phyloP scores from a whole-genome alignment of 2,888 invertebrate species.

The Salpingus planirostris region DNA sequence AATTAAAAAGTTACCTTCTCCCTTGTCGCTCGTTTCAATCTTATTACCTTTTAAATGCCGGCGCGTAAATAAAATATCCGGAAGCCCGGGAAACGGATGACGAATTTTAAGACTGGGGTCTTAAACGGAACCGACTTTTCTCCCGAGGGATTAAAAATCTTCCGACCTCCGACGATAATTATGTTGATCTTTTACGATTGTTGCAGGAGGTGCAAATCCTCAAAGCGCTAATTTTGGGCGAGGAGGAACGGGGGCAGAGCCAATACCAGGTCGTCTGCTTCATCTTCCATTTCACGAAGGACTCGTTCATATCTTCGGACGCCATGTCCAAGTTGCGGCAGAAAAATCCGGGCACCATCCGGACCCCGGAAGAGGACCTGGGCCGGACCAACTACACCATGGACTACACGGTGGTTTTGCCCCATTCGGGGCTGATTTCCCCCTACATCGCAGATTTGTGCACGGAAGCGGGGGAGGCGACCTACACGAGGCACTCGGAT shows the following conservation, averaged over 20 bases:
- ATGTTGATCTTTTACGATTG: too few relatives aligned
- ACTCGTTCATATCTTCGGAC: constrained; percentile 92
- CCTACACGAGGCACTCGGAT: constrained; percentile 71
- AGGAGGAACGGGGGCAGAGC: constrained; percentile 85
- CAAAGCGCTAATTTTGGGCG: constrained; percentile 79
- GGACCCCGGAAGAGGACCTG: constrained; percentile 84
- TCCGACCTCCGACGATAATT: background rate
- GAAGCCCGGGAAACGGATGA: too few relatives aligned
- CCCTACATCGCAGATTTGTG: constrained; percentile 69
- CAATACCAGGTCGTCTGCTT: constrained; percentile 89
- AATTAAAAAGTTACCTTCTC: too few relatives aligned
- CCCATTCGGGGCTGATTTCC: constrained; percentile 60
- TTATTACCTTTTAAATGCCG: too few relatives aligned
- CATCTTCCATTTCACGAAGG: constrained; percentile 79
- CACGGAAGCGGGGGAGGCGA: constrained; percentile 63
- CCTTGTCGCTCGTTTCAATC: too few relatives aligned
- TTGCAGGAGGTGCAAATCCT: constrained; percentile 86
- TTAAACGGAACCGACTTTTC: too few relatives aligned
- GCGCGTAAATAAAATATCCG: too few relatives aligned
- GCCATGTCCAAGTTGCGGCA: constrained; percentile 94
- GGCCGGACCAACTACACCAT: constrained; percentile 77
- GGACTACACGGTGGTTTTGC: constrained; percentile 69
- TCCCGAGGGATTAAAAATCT: too few relatives aligned
- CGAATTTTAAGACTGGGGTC: too few relatives aligned
- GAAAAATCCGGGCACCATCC: constrained; percentile 45